A percentile compares a stretch with the other conserved stretches of the same genome.
Conservation (phyloP, 2,797 vertebrate species). For the Syndactyla subalaris region DNA sequence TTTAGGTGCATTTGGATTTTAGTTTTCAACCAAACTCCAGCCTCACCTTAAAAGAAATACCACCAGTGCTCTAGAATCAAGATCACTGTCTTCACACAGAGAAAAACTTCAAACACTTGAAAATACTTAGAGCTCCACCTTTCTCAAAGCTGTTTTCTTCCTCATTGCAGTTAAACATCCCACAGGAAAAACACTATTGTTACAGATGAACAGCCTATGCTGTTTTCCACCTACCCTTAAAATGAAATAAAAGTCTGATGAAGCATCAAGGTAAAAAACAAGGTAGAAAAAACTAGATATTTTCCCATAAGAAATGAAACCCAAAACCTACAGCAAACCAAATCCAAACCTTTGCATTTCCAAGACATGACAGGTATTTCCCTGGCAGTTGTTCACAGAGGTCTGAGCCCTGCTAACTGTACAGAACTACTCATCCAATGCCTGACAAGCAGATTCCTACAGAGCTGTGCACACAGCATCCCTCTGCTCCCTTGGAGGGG, state of each 20-base stretch:
- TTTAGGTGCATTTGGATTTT: not conserved
- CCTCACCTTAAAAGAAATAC: not conserved
- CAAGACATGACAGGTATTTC: not conserved
- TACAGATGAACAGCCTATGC: not conserved
- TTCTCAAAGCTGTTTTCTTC: not conserved
- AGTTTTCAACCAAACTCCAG: not conserved
- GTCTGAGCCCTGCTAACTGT: not conserved
- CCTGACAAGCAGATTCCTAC: not conserved
- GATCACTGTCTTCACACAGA: not conserved
- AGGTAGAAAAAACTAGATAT: not conserved
- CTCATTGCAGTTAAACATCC: not conserved
- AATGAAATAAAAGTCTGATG: not conserved
- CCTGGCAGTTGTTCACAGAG: not conserved
- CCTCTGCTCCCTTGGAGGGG: not conserved
- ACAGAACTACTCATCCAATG: too few species aligned
- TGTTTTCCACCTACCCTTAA: not conserved
- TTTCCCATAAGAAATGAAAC: not conserved
- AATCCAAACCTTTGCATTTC: not conserved
- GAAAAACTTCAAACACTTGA: not conserved
- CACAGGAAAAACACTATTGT: not conserved
- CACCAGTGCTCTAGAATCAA: not conserved
- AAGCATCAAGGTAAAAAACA: not conserved
- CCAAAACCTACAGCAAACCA: not conserved
- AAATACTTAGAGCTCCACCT: not conserved
- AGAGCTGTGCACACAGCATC: not conserved